Conservation (phyloP, 2,888 invertebrate genomes). For the Troilus luridus region DNA sequence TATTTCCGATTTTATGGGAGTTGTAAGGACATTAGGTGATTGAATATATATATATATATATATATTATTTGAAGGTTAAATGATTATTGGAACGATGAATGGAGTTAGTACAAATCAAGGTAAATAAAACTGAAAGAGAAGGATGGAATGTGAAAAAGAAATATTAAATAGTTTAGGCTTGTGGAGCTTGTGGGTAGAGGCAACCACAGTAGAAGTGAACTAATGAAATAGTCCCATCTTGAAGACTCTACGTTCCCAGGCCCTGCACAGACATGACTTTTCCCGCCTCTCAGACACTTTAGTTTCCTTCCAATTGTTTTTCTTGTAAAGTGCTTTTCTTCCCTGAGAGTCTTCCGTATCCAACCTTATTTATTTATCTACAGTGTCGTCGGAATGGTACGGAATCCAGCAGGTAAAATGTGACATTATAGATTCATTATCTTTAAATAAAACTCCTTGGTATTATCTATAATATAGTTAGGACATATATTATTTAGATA, state of each 20-base stretch:
- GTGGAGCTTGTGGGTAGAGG: background rate
- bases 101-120: no score
- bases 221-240: conserved; percentile 31
- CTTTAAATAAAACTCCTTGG: no score
- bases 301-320: conserved; percentile 31
- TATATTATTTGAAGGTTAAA: no score
- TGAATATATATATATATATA: no score
- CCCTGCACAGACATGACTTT: conserved; percentile 28
- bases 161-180: background rate
- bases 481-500: no score
- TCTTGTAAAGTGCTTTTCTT: conserved; percentile 8
- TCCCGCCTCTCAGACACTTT: conserved; percentile 18
- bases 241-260: background rate
- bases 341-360: background rate
- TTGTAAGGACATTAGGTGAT: no score
- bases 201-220: background rate
- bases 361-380: conserved; percentile 19
- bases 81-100: no score
- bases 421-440: background rate
- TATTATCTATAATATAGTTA: no score
- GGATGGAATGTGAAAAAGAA: background rate
- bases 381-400: background rate
- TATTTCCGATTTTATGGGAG: no score
- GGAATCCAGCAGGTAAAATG: background rate
- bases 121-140: no score